Base-by-base conservation (phyloP, 2,113 vertebrate species). In the Oncorhynchus mykiss region DNA sequence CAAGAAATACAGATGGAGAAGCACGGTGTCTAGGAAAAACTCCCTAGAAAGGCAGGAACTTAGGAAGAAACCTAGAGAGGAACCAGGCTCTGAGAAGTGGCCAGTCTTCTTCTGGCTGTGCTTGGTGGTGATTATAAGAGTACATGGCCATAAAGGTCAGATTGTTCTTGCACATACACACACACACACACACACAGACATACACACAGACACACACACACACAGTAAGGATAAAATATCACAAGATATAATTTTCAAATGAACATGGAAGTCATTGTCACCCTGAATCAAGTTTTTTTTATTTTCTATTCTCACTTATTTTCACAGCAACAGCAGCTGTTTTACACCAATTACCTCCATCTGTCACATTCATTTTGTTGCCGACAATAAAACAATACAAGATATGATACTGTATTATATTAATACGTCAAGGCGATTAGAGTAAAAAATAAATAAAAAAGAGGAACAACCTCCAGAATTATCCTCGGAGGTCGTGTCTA, bases 151-250 rank as follows among this genome's bases (percentile, higher is more conserved):
- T 39, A 2, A 39, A 8, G 34, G 34, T 7, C 34, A 39, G 34
- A 39, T 39, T 67, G 27, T 67, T 16, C 29, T 48, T 29, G 29
- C 54, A 29, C 22, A 72, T 11, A 59, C 7, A 22, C 16, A 68
- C 39, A 65, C 14, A 72, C 34, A 73, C 48, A 73, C 27, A 67
- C 67, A 39, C 54, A 39, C 51, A 60, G 70, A 73, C 54, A 59
- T 60, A 39, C 62, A 39, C 51, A 60, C 72, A 73, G 45, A 45
- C 39, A 29, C 22, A 72, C 16, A 11, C 48, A 51, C 12, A 11
- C 48, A 51, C 48, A 2, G 12, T 14, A 51, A 31, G 9, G 57
- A 80, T 88, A 71, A 78, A 82, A 84, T 80, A 80, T 80, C 78
- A 76, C 70, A 70, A 76, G 65, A 45, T 24, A 22, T 39, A 16